Evolutionary conservation across 2,888 invertebrate genomes (phyloP), one percentile per base, ranked within the genome.

Genomic region (Drosophila peninsularis): DNA sequence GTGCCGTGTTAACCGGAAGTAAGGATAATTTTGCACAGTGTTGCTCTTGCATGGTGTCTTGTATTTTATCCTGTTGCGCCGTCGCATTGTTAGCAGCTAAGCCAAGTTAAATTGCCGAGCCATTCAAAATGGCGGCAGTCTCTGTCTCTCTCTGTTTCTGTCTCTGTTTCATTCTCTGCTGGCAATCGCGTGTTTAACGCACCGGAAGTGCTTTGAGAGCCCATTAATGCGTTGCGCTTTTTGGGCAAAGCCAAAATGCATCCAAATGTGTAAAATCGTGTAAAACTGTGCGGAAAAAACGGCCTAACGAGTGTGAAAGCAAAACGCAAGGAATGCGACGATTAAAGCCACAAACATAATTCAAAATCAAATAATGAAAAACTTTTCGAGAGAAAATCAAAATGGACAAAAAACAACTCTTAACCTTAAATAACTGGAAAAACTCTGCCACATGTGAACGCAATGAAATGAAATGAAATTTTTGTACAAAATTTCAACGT

Each of bases 21-120:
- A 89, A 85, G 85, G 71, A 81, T 79, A 74, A 69, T 67, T 77
- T 75, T 32, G 30, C 13, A 41, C 41, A 57, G 58, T 74, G 42
- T 36, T 65, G 66, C 61, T 45, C 41, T 52, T 52, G 32, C 37
- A 41, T 36, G 13, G n/a, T 11, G 52, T 36, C 36, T 24, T 49
- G 27, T 60, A 45, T 37, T 63, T 67, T 30, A 87, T 84, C 82
- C 89, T 80, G 89, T 80, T 88, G 89, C 85, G 85, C 85, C 89
- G 89, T 72, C 88, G 89, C 89, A 85, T 65, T 87, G 64, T 53
- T 49, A 45, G 30, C 32, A 14, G n/a, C 24, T 52, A 57, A 49
- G 44, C 54, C 50, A 47, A 30, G 49, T 62, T 53, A 63, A 30
- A n/a, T 32, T 45, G 42, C 2, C 37, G 5, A 41, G 11, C 36